Evolutionary conservation across 1,140 invertebrate genomes (phyloP), one percentile per base, ranked within the genome.

Genomic region (Brachionus angularis): DNA sequence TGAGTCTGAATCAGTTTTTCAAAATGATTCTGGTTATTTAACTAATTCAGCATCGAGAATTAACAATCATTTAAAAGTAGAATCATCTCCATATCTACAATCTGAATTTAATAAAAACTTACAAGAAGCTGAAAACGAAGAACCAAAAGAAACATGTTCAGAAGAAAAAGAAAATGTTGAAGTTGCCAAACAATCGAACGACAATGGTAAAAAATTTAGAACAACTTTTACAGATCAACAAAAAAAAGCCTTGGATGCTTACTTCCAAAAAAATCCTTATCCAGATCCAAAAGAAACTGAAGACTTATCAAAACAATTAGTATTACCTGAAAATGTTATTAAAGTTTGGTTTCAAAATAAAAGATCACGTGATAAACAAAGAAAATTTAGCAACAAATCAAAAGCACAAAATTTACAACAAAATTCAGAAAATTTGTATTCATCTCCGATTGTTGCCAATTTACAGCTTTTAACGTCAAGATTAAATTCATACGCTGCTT

Each of bases 341-440:
- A 53, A 53, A 21, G 70, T 71, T 7, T 71, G 70, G 70, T 71
- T 71, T 39, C 70, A 71, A 36, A 71, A 71, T 25, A 71, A 71
- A 47, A 12, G 70, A 44, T 55, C 50, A 44, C 70, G 70, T 36
- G 70, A 71, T 21, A 71, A 71, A 12, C 46, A 71, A 47, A 47
- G 67, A 27, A 71, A 52, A 46, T 52, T 36, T 31, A 52, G 31
- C 5, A 5, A 25, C 0, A 46, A 36, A 46, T 53, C 46, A 39
- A 55, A 46, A 67, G n/a, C 21, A 27, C 23, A 27, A 52, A 21
- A 8, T 31, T 12, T 5, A 33, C 2, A 3, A 23, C 53, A 58
- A 58, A 36, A 42, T 5, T 25, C 46, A 23, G 27, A 21, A 31
- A 27, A 2, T 44, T 10, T 23, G 7, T 27, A 14, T 10, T 23